These are phyloP conservation scores for Melanotaenia duboulayi DNA, from an alignment of 2,113 vertebrate genomes.

Conservation along the genomic window DNA sequence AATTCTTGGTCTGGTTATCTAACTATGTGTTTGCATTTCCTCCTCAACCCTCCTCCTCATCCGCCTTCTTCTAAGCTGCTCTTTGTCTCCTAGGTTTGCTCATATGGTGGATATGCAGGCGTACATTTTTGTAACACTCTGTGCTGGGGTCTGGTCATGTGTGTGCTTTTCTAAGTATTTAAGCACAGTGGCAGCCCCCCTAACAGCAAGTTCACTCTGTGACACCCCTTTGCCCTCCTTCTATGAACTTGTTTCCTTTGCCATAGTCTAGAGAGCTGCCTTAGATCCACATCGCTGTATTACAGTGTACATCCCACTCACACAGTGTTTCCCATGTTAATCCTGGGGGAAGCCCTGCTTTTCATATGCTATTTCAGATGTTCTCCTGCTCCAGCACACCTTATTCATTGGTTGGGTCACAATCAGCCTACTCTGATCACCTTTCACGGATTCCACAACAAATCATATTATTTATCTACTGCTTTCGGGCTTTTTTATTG, in stretches of 20 bases:
- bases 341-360: neutral
- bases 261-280: neutral
- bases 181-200: slow-evolving; percentile 13
- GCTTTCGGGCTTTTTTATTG: neutral
- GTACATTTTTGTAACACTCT: slow-evolving; percentile 50
- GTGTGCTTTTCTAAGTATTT: slow-evolving; percentile 38
- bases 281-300: neutral
- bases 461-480: neutral
- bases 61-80: slow-evolving; percentile 76
- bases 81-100: slow-evolving; percentile 67
- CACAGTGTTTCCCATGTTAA: neutral
- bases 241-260: neutral
- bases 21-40: slow-evolving; percentile 67
- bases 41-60: slow-evolving; percentile 62
- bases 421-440: neutral
- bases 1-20: slow-evolving; percentile 73
- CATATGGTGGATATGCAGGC: slow-evolving; percentile 43
- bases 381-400: neutral
- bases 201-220: slow-evolving; percentile 16
- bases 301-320: neutral
- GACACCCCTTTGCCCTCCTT: neutral
- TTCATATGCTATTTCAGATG: neutral
- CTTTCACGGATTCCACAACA: neutral
- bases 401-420: too few species aligned
- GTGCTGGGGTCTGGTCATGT: slow-evolving; percentile 19